Percentiles rank a stretch among this genome's conserved stretches.
These are phyloP conservation scores for Sebastes elongatus DNA, from an alignment of 2,797 vertebrate genomes.

Conservation along the genomic window DNA sequence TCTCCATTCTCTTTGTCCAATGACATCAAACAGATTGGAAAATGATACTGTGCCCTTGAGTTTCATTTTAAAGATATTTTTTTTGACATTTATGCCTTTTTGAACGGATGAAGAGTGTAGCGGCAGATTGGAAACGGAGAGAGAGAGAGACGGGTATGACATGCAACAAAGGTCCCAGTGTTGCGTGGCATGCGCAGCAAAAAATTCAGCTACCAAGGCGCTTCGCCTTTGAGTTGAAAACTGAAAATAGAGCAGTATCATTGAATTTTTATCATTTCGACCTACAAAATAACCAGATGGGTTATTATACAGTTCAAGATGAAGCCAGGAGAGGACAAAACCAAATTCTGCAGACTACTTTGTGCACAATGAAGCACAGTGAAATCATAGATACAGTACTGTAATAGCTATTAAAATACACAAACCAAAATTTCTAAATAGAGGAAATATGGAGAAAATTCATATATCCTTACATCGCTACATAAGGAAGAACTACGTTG, in stretches of 20 bases:
- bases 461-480: not conserved
- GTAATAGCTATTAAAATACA: not conserved
- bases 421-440: not conserved
- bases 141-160: not conserved
- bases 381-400: not conserved
- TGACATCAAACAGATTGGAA: not conserved
- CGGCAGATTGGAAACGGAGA: not conserved
- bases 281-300: not conserved
- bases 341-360: not conserved
- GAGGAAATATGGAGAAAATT: not conserved
- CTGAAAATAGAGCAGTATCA: not conserved
- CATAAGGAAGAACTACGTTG: not conserved
- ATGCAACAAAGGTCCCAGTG: not conserved
- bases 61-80: not conserved
- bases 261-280: not conserved
- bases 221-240: not conserved
- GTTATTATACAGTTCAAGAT: not conserved
- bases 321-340: not conserved
- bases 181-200: not conserved
- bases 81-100: not conserved
- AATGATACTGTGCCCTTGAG: not conserved
- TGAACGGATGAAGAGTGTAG: not conserved
- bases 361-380: not conserved
- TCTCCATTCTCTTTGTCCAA: constrained; percentile 10
- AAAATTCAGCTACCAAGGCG: not conserved